These are phyloP conservation scores for Nothocercus nigrocapillus DNA, from an alignment of 2,113 vertebrate species.

Conservation along the genomic window DNA sequence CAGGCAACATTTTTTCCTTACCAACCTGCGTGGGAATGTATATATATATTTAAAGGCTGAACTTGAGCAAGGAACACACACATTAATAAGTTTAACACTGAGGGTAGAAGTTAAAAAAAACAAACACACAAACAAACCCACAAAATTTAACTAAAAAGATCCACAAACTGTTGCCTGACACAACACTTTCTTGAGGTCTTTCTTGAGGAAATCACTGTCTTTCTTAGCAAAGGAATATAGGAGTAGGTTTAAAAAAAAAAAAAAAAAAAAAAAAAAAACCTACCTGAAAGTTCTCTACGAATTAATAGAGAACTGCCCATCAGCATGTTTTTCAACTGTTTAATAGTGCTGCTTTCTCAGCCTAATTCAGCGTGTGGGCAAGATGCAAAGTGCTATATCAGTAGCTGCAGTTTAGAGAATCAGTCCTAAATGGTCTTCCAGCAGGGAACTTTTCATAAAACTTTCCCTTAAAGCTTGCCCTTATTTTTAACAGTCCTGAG, in stretches of 20 bases:
- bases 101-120: background rate
- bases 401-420: background rate
- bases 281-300: background rate
- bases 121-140: background rate
- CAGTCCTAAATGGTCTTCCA: background rate
- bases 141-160: fast-evolving
- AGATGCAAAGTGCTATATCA: background rate
- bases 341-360: background rate
- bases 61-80: background rate
- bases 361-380: fast-evolving
- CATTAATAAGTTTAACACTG: background rate
- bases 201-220: background rate
- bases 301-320: background rate
- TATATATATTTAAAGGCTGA: background rate
- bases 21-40: slow-evolving; percentile 80
- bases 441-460: background rate
- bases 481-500: background rate
- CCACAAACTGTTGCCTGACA: background rate
- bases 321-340: background rate
- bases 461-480: no score
- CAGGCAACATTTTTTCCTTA: slow-evolving; percentile 89
- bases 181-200: background rate
- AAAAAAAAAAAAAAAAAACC: no score
- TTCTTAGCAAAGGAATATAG: background rate
- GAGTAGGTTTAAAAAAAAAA: no score